Base-by-base conservation (phyloP, 2,113 vertebrate species). In the Rhombomys opimus region DNA sequence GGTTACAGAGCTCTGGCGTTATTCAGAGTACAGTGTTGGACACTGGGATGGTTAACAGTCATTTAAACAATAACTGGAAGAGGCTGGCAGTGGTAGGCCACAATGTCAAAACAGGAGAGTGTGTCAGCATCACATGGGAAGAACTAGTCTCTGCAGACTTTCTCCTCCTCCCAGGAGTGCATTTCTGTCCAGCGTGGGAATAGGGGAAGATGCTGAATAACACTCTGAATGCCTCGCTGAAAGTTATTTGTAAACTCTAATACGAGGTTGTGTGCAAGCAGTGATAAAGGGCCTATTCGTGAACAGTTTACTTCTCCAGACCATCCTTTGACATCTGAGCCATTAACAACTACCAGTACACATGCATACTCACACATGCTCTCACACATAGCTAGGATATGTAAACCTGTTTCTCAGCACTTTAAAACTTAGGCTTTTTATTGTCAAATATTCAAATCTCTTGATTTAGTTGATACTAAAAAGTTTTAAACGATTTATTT, bases 171-270 rank as follows among this genome's bases (percentile, higher is more conserved):
- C 73, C 90, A 52, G 30, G 15, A 93, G 57, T 30, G 2, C 25
- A 38, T 92, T 57, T 75, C 30, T 4, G 25, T 86, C 94, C 76
- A 81, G 9, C 67, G 17, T 13, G 67, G 35, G 13, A n/a, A 65
- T 15, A 80, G n/a, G 11, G 38, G 41, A 46, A 3, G 27, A 20
- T 89, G 9, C 11, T 87, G 35, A 72, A 32, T 57, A 52, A n/a
- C 20, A 46, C 63, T 89, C 87, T 90, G 93, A 89, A 82, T 91
- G 90, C 41, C 57, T 95, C 87, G 82, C 54, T 85, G 27, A 78
- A 91, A 81, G 10, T 77, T 95, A 72, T 30, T 90, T 90, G 30
- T 80, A 38, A 38, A n/a, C 46, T 86, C 87, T 87, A 22, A 20
- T 94, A 17, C 95, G 22, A 91, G 61, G 18, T 68, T 35, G 52